Conservation (phyloP, 2,113 vertebrate species). For the Oncorhynchus masou region DNA sequence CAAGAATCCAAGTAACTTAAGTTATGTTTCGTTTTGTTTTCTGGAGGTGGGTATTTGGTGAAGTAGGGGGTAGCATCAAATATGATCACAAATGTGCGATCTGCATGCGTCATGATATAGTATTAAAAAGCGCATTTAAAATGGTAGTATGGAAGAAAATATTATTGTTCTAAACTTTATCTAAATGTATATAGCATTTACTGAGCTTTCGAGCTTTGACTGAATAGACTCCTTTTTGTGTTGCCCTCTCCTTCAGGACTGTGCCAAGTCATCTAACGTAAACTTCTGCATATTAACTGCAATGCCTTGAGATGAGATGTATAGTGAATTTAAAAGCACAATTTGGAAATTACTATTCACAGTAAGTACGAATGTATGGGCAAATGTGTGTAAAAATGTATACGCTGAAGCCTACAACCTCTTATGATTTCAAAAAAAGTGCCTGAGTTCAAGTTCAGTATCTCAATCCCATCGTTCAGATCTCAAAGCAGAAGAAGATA, state of each 20-base stretch:
- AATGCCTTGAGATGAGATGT: conserved; percentile 53
- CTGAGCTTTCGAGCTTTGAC: not conserved
- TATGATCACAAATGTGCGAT: not conserved
- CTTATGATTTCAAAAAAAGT: conserved; percentile 65
- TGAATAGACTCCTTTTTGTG: conserved; percentile 13
- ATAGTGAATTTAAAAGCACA: conserved; percentile 27
- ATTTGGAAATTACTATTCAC: conserved; percentile 14
- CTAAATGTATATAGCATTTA: conserved; percentile 39
- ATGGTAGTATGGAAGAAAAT: not conserved
- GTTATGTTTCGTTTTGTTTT: not conserved
- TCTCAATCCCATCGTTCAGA: conserved; percentile 42
- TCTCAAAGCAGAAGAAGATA: conserved; percentile 13
- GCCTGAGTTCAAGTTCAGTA: conserved; percentile 59
- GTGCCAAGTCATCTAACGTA: conserved; percentile 16
- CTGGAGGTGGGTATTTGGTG: not conserved
- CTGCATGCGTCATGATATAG: conserved; percentile 6
- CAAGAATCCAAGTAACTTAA: not conserved
- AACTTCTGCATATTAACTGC: conserved; percentile 48
- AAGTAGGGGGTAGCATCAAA: not conserved
- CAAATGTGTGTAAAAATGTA: conserved; percentile 8
- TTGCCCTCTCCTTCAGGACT: conserved; percentile 25
- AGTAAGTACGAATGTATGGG: conserved; percentile 39
- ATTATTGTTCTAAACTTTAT: conserved; percentile 4
- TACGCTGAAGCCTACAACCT: conserved; percentile 28
- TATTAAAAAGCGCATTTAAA: conserved; percentile 15